Evolutionary conservation across 2,797 vertebrate genomes (phyloP), one percentile per base, ranked within the genome.

Genomic region (Hephaestus fuliginosus): DNA sequence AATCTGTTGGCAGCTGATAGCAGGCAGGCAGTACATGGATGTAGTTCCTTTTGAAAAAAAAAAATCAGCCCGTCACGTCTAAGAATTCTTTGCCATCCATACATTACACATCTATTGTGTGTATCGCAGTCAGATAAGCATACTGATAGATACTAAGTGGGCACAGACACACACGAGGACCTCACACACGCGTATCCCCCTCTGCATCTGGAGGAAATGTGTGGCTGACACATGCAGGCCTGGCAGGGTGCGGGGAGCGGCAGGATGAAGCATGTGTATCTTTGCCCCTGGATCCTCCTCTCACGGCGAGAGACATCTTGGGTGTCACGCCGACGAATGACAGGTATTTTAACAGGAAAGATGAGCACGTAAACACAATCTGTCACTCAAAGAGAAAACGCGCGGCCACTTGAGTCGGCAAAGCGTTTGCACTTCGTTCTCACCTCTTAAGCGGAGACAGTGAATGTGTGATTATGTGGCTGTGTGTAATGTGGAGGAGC

Each of bases 201-300:
- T 43, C 33, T 81, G 89, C 92, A 93, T 94, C 94, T 93, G 94
- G 93, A 92, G 78, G 74, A 93, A 93, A 91, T 90, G 89, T 93
- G 91, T 85, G 83, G 86, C 86, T 82, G 83, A 88, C 91, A 89
- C 86, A 92, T 77, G 78, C 84, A 60, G 82, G 82, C 88, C 83
- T 85, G 20, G 89, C 85, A 86, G 88, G 87, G 81, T 67, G 84
- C 68, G 57, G 85, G 84, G 91, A 90, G 82, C 43, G 86, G 81
- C 80, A 81, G 88, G 86, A 91, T 81, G 78, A 84, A 88, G 84
- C 74, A 65, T 84, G 82, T 70, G 89, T 81, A 80, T 87, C 80
- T 85, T 70, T 68, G 80, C 76, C 71, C 74, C 75, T 69, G 74
- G 83, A 76, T 78, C 60, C 57, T 85, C 82, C 81, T 86, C 86